These are phyloP conservation scores for Passerina amoena DNA, from an alignment of 2,113 vertebrate genomes.

Conservation along the genomic window DNA sequence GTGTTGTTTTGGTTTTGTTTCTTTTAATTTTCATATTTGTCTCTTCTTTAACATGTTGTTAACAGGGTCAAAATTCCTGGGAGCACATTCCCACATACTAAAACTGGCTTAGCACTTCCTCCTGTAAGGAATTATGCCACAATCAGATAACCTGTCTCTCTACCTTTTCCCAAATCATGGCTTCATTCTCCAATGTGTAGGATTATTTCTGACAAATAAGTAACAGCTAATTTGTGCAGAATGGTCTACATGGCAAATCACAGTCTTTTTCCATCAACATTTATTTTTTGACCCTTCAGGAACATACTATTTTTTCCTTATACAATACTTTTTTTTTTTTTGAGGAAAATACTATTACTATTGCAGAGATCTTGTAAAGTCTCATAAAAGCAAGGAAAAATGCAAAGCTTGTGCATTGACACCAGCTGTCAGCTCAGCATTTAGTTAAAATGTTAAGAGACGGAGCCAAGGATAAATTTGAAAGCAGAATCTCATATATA, in stretches of 20 bases:
- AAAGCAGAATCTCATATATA: conserved; percentile 61
- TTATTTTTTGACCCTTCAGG: background rate
- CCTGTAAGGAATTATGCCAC: background rate
- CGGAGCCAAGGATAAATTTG: conserved; percentile 54
- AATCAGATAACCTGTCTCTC: background rate
- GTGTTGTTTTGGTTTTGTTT: fast-evolving
- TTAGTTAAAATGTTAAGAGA: conserved; percentile 59
- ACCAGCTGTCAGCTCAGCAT: conserved; percentile 63
- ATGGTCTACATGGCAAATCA: background rate
- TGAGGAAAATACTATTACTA: background rate
- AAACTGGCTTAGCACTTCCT: background rate
- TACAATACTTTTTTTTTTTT: background rate
- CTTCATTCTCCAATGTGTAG: background rate
- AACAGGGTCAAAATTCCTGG: background rate
- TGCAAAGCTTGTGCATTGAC: conserved; percentile 11
- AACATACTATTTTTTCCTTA: background rate
- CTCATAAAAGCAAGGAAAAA: background rate
- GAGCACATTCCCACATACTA: background rate
- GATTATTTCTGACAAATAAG: background rate
- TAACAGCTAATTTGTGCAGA: background rate
- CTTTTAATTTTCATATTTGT: background rate
- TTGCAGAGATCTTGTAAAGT: background rate
- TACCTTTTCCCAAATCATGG: background rate
- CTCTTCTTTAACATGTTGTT: background rate
- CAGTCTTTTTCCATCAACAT: background rate